Base-by-base conservation (phyloP, 2,888 invertebrate genomes). In the Elysia crispata region DNA sequence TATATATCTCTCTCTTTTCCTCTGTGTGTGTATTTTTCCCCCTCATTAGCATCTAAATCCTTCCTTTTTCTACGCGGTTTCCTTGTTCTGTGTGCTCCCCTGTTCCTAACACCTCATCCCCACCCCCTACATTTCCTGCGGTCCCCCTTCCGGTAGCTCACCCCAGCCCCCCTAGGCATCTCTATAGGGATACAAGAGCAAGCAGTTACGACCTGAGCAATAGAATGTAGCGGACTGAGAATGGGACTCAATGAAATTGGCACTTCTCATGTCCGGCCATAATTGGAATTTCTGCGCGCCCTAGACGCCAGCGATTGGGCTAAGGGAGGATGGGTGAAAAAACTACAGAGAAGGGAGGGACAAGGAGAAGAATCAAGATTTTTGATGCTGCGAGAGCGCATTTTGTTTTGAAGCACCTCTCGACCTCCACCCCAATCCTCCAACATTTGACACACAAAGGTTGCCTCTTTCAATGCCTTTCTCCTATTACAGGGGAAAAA, bases 181-280 rank as follows among this genome's bases (percentile, higher is more conserved):
- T 60, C 41, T 11, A 41, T 11, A 41, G 41, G 41, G 41, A 3
- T 41, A 70, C 49, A 54, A 30, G 78, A 78, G 72, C 72, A 64
- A 28, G 64, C 78, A 66, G 72, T 73, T 73, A 72, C 67, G 64
- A 72, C 64, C 74, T 74, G 33, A 31, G 74, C 66, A 79, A 79
- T 73, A 79, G 72, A 78, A 78, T 78, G 78, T 73, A 60, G 62
- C 41, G 30, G 25, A 60, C 70, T 41, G 33, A 28, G 20, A 70
- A 64, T 49, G 50, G 66, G 73, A 67, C 79, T 74, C 79, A 74
- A 79, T 74, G 79, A 79, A 74, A 79, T 79, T 79, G 79, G 66
- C 79, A 79, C 79, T 74, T 74, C 79, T 74, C 79, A 74, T 79
- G 79, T 79, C 79, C 79, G 79, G 74, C 74, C 74, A 79, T 79